Percentiles rank a stretch among this genome's conserved stretches.
phyloP scores from a whole-genome alignment of 2,113 vertebrate genomes.

The Plectropomus leopardus region DNA sequence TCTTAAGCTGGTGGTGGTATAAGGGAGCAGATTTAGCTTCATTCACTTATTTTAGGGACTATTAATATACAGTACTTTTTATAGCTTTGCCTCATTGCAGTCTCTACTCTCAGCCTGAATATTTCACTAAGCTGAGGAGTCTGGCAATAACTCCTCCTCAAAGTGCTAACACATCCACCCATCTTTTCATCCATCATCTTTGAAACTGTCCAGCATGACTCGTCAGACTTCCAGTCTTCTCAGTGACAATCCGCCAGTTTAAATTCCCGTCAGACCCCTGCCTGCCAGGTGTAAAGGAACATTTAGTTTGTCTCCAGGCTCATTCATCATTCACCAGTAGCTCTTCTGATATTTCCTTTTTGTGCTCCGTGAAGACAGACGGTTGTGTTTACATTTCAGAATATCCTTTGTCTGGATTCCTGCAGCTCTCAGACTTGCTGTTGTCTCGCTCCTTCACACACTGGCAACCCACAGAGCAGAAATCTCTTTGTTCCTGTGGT shows the following conservation, averaged over 20 bases:
- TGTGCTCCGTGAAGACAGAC: constrained; percentile 27
- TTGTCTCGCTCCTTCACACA: constrained; percentile 22
- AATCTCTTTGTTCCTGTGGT: constrained; percentile 9
- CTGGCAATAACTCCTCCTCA: constrained; percentile 11
- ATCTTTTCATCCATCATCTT: constrained; percentile 32
- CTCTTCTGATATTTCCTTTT: constrained; percentile 5
- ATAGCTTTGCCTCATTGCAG: constrained; percentile 32
- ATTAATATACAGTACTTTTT: constrained; percentile 60
- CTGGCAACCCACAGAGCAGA: constrained; percentile 16
- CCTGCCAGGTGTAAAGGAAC: constrained; percentile 16
- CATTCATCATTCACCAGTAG: constrained; percentile 21
- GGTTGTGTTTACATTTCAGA: constrained; percentile 17
- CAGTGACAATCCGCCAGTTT: not conserved
- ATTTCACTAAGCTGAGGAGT: constrained; percentile 34
- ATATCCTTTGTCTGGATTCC: constrained; percentile 3
- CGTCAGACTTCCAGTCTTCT: constrained; percentile 17
- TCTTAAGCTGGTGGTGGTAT: constrained; percentile 69
- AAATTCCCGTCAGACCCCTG: not conserved
- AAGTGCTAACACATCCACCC: not conserved
- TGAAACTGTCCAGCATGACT: constrained; percentile 22
- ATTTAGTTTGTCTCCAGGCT: constrained; percentile 19
- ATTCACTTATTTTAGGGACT: constrained; percentile 67
- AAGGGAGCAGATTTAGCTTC: constrained; percentile 61
- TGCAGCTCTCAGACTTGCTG: not conserved
- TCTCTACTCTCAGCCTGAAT: constrained; percentile 10